Base-by-base conservation (phyloP, 1,140 invertebrate species). In the Zaprionus capensis region DNA sequence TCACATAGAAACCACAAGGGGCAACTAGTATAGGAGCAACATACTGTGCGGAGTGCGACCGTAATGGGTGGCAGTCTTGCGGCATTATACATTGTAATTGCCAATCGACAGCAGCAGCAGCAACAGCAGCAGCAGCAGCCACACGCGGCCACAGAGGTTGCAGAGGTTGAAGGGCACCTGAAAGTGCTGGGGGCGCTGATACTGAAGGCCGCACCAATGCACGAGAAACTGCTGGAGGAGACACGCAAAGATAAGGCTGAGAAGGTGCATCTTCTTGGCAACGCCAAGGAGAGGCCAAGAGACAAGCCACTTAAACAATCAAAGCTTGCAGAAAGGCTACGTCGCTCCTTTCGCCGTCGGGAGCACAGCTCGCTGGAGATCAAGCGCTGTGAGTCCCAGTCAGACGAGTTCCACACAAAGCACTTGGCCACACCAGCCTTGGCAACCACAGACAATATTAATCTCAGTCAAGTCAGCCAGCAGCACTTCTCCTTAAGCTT, bases 1-100 rank as follows among this genome's bases (percentile, higher is more conserved):
- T 41, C 2, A n/a, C 38, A 41, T n/a, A 15, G 1, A 46, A 46
- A 17, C 15, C 41, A 22, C 12, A 49, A 24, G 1, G 11, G 62
- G 22, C 46, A 11, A 28, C 11, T 22, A 9, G 41, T 51, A 14
- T 3, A 24, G 20, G 28, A 31, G 24, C 57, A 77, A 28, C 28
- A 57, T 66, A 70, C 53, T 67, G 58, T 70, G 73, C 34, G 72
- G 74, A 68, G 24, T 59, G 41, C 31, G 44, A 64, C 67, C 87
- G 91, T 91, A 87, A 92, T 92, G 91, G 91, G 91, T 83, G 91
- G 88, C 73, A 85, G 91, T 76, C 91, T 92, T 83, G 74, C 85
- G 63, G 88, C 82, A 64, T 83, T 78, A 71, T 85, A 87, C 76
- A 82, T 87, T 59, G 82, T 71, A 75, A 66, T 80, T 77, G 77